phyloP scores from a whole-genome alignment of 1,140 invertebrate species.

The Geopemphigus sp. region DNA sequence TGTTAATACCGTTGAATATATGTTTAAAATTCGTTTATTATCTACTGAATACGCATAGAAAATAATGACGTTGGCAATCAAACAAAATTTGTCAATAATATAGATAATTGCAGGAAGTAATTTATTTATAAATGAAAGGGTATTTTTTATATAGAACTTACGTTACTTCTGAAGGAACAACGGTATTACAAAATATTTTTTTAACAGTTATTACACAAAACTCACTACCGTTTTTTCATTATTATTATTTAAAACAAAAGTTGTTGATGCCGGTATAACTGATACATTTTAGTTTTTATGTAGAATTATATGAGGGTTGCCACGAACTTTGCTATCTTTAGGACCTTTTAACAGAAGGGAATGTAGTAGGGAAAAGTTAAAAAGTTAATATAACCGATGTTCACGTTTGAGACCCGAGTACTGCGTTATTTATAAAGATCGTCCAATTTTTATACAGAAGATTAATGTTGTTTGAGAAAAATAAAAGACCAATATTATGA shows the following conservation, averaged over 20 bases:
- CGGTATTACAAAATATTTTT: constrained; percentile 16
- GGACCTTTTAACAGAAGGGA: neutral
- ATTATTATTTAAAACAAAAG: constrained; percentile 7
- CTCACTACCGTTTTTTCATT: neutral
- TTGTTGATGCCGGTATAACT: constrained; percentile 31
- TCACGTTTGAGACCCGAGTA: constrained; percentile 5
- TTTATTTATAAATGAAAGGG: constrained; percentile 5
- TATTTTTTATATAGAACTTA: constrained; percentile 23
- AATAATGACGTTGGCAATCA: neutral
- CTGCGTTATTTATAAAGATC: constrained; percentile 43
- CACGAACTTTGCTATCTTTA: constrained; percentile 42
- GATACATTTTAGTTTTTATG: constrained; percentile 46
- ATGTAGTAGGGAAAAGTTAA: constrained; percentile 35
- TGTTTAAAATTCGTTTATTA: neutral
- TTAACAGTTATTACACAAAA: constrained; percentile 7
- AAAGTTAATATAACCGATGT: constrained; percentile 49
- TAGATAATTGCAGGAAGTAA: neutral
- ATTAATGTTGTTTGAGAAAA: constrained; percentile 37
- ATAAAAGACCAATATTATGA: constrained; percentile 37
- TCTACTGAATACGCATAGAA: too few species aligned
- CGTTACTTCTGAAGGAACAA: neutral
- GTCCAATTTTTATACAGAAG: constrained; percentile 34
- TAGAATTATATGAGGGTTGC: constrained; percentile 32
- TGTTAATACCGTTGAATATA: neutral
- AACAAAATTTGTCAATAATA: neutral